These are phyloP conservation scores for Ochropleura plecta DNA, from an alignment of 2,888 invertebrate genomes.

Conservation along the genomic window DNA sequence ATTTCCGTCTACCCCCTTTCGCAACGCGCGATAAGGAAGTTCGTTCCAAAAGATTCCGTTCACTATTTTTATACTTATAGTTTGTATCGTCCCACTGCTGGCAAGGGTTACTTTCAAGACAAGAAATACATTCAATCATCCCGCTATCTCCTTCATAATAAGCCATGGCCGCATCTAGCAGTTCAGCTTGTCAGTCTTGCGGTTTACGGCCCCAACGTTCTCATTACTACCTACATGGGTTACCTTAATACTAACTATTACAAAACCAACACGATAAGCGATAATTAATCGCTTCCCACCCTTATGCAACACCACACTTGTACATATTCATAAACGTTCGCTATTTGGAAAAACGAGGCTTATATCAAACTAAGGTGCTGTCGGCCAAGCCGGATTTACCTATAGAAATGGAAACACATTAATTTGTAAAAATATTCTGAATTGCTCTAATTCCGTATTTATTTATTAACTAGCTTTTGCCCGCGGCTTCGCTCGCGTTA, in stretches of 20 bases:
- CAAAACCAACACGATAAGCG: neutral
- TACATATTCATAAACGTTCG: conserved; percentile 26
- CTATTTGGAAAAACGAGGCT: conserved; percentile 15
- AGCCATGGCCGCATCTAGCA: neutral
- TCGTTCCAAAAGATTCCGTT: too few relatives aligned
- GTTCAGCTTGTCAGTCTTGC: neutral
- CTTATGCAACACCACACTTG: neutral
- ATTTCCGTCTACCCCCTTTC: too few relatives aligned
- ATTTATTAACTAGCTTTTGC: conserved; percentile 29
- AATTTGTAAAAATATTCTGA: conserved; percentile 31
- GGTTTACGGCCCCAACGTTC: neutral
- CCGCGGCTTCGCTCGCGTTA: too few relatives aligned
- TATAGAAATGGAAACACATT: conserved; percentile 36
- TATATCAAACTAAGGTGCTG: conserved; percentile 33
- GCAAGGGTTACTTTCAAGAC: neutral
- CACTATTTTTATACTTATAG: neutral
- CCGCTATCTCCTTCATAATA: neutral
- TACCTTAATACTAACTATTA: neutral
- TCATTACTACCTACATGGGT: neutral
- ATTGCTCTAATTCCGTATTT: conserved; percentile 5
- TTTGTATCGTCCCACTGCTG: neutral
- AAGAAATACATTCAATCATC: neutral
- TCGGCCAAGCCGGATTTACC: neutral
- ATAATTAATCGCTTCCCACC: conserved; percentile 18
- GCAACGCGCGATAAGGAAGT: too few relatives aligned